phyloP scores from a whole-genome alignment of 2,888 invertebrate species.

The Drosophila cracens region DNA sequence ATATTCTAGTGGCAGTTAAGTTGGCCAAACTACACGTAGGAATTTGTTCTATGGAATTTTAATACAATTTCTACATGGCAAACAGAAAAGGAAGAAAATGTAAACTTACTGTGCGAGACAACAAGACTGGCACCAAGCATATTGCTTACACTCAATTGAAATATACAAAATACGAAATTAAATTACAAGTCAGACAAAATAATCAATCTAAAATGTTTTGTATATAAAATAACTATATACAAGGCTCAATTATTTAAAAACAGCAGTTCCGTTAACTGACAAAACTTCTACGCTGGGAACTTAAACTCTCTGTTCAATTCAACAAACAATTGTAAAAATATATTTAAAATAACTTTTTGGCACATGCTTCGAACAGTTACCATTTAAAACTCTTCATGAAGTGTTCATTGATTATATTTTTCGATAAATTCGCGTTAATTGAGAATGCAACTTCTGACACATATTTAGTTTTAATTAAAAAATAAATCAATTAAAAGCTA shows the following conservation, averaged over 20 bases:
- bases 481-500: not conserved
- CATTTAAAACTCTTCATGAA: constrained; percentile 3
- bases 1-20: constrained; percentile 49
- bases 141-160: not conserved
- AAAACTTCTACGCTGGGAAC: not conserved
- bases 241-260: too few relatives aligned
- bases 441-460: constrained; percentile 23
- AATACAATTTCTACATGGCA: not conserved
- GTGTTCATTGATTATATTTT: not conserved
- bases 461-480: constrained; percentile 15
- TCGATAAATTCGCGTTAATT: constrained; percentile 31
- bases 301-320: too few relatives aligned
- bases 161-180: not conserved
- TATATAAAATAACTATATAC: not conserved
- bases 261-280: not conserved
- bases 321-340: constrained; percentile 3
- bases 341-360: constrained; percentile 1
- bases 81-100: not conserved
- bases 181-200: not conserved
- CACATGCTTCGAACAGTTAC: constrained; percentile 1
- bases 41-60: constrained; percentile 18
- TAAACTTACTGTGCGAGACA: not conserved
- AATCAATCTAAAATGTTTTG: not conserved
- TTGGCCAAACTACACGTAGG: constrained; percentile 12
- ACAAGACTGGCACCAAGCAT: not conserved